Conservation (phyloP, 30 jellyfish, hydroid and myxozoan genomes). For the Hydractinia symbiolongicarpus region DNA sequence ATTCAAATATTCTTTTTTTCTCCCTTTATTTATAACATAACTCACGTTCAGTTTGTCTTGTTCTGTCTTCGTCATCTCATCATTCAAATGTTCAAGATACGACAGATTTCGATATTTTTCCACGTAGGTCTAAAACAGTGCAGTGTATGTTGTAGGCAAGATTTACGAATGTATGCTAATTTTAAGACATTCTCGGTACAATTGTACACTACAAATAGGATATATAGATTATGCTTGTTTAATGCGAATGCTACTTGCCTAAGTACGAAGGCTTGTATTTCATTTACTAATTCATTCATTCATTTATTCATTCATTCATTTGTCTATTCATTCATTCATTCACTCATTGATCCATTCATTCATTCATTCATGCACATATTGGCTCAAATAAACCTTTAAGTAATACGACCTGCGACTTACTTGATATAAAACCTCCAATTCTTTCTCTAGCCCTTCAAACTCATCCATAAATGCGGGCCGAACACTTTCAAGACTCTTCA, state of each 20-base stretch:
- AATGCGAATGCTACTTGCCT: no score
- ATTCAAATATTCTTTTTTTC: no score
- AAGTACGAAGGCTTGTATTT: no score
- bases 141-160: not conserved
- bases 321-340: no score
- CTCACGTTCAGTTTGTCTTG: constrained; percentile 72
- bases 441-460: constrained; percentile 76
- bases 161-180: not conserved
- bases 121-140: constrained; percentile 50
- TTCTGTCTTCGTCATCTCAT: constrained; percentile 73
- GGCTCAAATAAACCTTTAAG: no score
- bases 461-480: constrained; percentile 99
- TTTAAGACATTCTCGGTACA: not conserved
- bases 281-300: no score
- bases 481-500: constrained; percentile 89
- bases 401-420: constrained; percentile 24
- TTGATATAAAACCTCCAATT: constrained; percentile 69
- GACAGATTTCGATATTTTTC: constrained; percentile 84
- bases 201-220: no score
- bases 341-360: no score
- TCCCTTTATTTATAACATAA: no score
- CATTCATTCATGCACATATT: no score
- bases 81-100: constrained; percentile 78
- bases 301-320: no score
- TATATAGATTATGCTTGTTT: no score